Evolutionary conservation across 2,113 vertebrate genomes (phyloP).

Genomic region (Trichechus manatus): DNA sequence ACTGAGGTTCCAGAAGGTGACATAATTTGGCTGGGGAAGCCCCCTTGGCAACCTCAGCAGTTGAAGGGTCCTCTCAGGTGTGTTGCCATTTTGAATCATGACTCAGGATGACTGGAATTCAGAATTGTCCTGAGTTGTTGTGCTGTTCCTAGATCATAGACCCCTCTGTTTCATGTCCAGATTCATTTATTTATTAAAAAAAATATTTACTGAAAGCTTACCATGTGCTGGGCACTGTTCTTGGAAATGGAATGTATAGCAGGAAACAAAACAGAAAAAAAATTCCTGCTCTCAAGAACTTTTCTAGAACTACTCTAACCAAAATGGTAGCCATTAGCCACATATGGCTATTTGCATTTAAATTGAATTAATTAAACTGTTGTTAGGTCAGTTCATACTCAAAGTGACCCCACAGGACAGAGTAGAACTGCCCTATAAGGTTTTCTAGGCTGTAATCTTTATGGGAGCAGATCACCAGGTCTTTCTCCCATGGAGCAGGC

Average conservation of each 20-base stretch:
- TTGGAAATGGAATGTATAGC: neutral
- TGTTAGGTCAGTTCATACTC: neutral
- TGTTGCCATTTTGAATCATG: neutral
- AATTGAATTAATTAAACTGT: neutral
- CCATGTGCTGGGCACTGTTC: neutral
- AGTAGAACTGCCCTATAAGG: neutral
- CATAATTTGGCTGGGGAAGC: neutral
- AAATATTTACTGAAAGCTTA: neutral
- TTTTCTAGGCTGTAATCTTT: neutral
- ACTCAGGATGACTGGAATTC: neutral
- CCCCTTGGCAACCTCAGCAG: neutral
- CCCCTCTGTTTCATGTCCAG: neutral
- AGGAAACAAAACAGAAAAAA: neutral
- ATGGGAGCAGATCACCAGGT: neutral
- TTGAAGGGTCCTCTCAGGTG: neutral
- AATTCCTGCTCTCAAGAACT: neutral
- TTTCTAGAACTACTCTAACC: neutral
- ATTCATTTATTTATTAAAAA: neutral
- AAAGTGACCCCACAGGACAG: neutral
- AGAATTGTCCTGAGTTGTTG: neutral
- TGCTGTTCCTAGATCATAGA: neutral
- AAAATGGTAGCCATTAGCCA: slow-evolving; percentile 6
- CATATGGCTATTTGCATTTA: neutral
- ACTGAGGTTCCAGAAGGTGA: neutral
- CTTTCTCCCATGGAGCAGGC: neutral